Evolutionary conservation across 2,113 vertebrate genomes (phyloP).

Genomic region (Antennarius striatus): DNA sequence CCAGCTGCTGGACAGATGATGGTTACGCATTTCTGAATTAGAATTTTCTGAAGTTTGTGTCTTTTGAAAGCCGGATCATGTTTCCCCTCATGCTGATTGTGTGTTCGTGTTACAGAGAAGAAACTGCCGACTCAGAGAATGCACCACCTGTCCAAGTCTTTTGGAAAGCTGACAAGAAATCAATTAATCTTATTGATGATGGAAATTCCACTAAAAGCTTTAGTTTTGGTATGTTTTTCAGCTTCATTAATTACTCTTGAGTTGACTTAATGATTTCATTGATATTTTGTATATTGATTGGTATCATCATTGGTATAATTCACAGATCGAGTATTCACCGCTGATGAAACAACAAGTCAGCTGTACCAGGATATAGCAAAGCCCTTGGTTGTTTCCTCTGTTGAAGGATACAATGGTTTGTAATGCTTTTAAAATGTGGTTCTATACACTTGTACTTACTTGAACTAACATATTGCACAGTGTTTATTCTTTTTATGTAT

Average conservation of each 20-base stretch:
- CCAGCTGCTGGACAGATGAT: no score
- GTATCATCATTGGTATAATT: background rate
- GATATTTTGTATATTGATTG: no score
- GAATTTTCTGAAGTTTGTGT: no score
- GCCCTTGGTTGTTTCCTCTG: conserved; percentile 90
- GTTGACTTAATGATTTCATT: background rate
- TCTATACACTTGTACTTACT: background rate
- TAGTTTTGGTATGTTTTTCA: conserved; percentile 84
- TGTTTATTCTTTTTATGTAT: background rate
- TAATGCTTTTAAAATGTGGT: background rate
- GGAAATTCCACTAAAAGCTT: conserved; percentile 83
- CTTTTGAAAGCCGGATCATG: background rate
- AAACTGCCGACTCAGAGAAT: conserved; percentile 50
- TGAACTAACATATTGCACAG: background rate
- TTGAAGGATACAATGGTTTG: conserved; percentile 93
- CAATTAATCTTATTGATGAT: conserved; percentile 85
- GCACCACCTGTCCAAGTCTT: conserved; percentile 72
- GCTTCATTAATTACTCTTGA: background rate
- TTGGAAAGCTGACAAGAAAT: conserved; percentile 86
- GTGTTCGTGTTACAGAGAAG: conserved; percentile 72
- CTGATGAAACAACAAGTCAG: conserved; percentile 83
- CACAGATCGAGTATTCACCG: conserved; percentile 88
- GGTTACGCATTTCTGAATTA: no score
- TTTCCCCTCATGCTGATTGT: background rate
- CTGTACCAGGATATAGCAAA: conserved; percentile 90